Percentiles rank a stretch among this genome's conserved stretches.
These are phyloP conservation scores for Psix sp. DNA, from an alignment of 1,140 invertebrate species.

Conservation along the genomic window DNA sequence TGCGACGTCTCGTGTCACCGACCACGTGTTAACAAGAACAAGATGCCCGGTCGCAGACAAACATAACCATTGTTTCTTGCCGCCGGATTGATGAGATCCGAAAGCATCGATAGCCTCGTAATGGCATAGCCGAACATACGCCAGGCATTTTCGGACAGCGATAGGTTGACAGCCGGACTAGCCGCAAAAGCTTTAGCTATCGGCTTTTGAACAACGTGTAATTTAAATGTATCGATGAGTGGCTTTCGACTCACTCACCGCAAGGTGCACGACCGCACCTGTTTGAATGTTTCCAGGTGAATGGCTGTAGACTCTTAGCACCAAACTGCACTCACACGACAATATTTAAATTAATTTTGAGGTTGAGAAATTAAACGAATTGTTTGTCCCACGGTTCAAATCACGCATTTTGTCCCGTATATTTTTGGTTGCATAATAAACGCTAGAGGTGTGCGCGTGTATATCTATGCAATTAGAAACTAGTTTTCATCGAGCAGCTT, in stretches of 20 bases:
- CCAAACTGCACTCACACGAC: background rate
- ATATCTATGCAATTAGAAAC: slow-evolving; percentile 1
- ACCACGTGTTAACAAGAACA: slow-evolving; percentile 25
- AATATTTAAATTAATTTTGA: background rate
- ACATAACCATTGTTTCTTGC: slow-evolving; percentile 20
- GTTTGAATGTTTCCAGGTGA: slow-evolving; percentile 15
- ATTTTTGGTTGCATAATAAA: background rate
- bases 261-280: slow-evolving; percentile 17
- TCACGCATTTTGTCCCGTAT: background rate
- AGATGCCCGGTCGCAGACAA: background rate
- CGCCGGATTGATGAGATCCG: slow-evolving; percentile 10
- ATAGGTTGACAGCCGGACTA: too few relatives aligned
- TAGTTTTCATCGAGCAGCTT: background rate
- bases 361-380: background rate
- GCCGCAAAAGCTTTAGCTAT: background rate
- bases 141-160: too few relatives aligned
- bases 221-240: slow-evolving; percentile 11
- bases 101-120: slow-evolving; percentile 3
- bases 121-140: background rate
- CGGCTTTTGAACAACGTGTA: background rate
- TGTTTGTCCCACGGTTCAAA: background rate
- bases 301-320: slow-evolving; percentile 1
- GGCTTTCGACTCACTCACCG: background rate
- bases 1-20: slow-evolving; percentile 27
- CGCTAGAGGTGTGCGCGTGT: background rate